Evolutionary conservation across 2,797 vertebrate genomes (phyloP).

Genomic region (Dendrocincla tyrannina): DNA sequence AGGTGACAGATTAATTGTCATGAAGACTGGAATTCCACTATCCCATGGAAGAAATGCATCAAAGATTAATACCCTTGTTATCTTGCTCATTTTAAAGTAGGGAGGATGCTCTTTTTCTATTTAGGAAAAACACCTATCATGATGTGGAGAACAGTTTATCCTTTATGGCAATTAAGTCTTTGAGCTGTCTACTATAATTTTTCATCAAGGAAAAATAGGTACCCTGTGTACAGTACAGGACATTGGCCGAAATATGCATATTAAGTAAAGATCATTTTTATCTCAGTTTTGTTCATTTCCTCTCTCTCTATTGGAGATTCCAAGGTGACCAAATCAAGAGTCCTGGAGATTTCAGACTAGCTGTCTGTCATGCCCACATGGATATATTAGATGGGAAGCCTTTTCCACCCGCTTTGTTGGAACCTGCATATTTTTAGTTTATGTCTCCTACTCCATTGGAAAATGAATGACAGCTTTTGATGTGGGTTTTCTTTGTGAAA

Average conservation of each 20-base stretch:
- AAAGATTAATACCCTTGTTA: constrained; percentile 5
- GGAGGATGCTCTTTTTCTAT: neutral
- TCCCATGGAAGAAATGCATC: constrained; percentile 18
- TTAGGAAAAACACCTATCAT: neutral
- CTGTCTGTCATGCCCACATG: neutral
- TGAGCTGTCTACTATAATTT: neutral
- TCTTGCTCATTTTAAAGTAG: neutral
- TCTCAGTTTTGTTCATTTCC: neutral
- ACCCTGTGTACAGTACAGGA: neutral
- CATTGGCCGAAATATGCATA: neutral
- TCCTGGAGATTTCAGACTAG: neutral
- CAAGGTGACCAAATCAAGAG: neutral
- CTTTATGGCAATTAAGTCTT: neutral
- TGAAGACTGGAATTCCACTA: constrained; percentile 13
- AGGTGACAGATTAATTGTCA: constrained; percentile 36
- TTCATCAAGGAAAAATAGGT: neutral
- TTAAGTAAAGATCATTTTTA: neutral
- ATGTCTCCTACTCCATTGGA: neutral
- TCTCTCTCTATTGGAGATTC: neutral
- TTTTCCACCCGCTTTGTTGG: neutral
- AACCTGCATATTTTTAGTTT: neutral
- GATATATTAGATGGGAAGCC: neutral
- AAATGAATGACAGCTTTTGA: neutral
- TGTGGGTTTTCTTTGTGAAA: neutral
- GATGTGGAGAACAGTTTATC: neutral